Evolutionary conservation across 1,140 invertebrate genomes (phyloP).

Genomic region (Melitaea cinxia): DNA sequence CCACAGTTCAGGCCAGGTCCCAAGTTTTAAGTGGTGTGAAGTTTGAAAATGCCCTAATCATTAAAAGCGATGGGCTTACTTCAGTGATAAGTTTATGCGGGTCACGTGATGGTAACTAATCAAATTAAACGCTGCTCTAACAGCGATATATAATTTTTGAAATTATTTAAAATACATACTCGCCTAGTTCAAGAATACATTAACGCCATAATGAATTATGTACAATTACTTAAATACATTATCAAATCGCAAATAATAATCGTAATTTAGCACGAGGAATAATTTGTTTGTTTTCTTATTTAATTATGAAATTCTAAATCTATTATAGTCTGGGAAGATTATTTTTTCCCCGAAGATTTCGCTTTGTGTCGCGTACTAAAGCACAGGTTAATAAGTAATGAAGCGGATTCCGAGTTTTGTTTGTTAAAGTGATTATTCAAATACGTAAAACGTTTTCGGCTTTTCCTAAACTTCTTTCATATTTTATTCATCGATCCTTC

Average conservation of each 20-base stretch:
- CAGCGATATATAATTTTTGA: slow-evolving; percentile 1
- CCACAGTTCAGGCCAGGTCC: slow-evolving; percentile 60
- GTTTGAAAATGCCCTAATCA: slow-evolving; percentile 72
- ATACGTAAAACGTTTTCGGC: slow-evolving; percentile 79
- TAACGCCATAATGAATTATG: no score
- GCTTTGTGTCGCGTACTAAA: slow-evolving; percentile 52
- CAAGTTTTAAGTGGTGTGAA: slow-evolving; percentile 74
- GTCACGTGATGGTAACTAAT: slow-evolving; percentile 51
- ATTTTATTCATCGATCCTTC: slow-evolving; percentile 80
- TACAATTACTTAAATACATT: no score
- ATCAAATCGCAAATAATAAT: no score
- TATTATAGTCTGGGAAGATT: slow-evolving; percentile 3
- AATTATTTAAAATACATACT: no score
- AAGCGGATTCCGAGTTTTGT: slow-evolving; percentile 77
- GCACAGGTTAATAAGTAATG: slow-evolving; percentile 80
- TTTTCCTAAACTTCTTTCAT: slow-evolving; percentile 78
- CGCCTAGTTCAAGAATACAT: no score
- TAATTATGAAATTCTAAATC: slow-evolving; percentile 5
- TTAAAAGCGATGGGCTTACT: slow-evolving; percentile 62
- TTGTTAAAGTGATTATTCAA: slow-evolving; percentile 82
- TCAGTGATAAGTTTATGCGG: slow-evolving; percentile 57
- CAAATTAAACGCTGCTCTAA: slow-evolving; percentile 47
- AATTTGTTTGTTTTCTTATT: neutral
- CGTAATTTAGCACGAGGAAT: no score
- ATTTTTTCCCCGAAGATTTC: slow-evolving; percentile 27